phyloP scores from a whole-genome alignment of 2,797 vertebrate genomes.

The Falco naumanni region DNA sequence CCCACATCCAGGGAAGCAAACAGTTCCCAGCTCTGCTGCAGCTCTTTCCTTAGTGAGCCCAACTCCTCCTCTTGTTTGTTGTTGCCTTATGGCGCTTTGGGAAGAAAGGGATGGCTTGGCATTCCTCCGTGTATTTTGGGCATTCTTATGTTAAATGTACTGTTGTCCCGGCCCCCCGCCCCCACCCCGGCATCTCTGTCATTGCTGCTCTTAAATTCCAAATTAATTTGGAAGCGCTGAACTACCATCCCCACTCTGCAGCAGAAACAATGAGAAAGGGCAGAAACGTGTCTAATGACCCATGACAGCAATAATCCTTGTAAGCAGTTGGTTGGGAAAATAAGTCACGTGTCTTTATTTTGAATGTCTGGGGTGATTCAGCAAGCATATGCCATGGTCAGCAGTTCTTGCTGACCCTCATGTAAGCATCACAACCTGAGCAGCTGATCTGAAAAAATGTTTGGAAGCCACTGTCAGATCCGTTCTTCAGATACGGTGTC shows the following conservation, averaged over 20 bases:
- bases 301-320: slow-evolving; percentile 40
- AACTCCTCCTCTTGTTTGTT: neutral
- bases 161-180: neutral
- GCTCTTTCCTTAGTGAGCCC: neutral
- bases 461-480: neutral
- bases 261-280: neutral
- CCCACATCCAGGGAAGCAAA: neutral
- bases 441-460: neutral
- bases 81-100: neutral
- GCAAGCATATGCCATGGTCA: neutral
- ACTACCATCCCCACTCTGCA: neutral
- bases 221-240: neutral
- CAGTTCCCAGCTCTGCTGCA: neutral
- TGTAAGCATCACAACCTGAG: neutral
- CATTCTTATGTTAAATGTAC: neutral
- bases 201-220: neutral
- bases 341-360: slow-evolving; percentile 9
- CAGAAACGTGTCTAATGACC: slow-evolving; percentile 5
- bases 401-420: neutral
- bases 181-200: neutral
- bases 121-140: neutral
- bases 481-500: neutral
- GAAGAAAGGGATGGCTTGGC: neutral
- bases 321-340: slow-evolving; percentile 26
- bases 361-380: neutral